Evolutionary conservation across 2,113 vertebrate genomes (phyloP).

Genomic region (Amia ocellicauda): DNA sequence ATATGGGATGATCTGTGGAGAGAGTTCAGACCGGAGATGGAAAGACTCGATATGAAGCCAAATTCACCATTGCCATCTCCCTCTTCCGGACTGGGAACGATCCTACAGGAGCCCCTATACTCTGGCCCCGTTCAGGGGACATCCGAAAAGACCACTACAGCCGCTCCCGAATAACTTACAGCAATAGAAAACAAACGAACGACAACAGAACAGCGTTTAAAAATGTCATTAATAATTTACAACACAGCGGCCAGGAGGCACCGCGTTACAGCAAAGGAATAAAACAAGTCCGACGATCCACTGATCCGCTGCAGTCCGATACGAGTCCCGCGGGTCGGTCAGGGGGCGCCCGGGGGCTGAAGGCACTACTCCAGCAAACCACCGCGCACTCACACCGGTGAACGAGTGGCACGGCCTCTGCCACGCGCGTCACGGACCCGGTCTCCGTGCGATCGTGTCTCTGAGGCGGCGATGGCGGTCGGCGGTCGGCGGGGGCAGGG

Average conservation of each 20-base stretch:
- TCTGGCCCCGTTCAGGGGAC: not conserved
- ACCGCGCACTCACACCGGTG: slow-evolving; percentile 36
- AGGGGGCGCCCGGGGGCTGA: slow-evolving; percentile 46
- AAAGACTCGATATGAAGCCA: too few species aligned
- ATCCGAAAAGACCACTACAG: slow-evolving; percentile 56
- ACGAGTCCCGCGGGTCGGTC: slow-evolving; percentile 42
- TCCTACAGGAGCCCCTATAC: too few species aligned
- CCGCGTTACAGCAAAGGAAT: slow-evolving; percentile 26
- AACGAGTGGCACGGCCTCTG: slow-evolving; percentile 1
- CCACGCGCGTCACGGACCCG: too few species aligned
- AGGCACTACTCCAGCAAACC: slow-evolving; percentile 58
- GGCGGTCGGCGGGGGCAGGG: too few species aligned
- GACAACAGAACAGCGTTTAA: slow-evolving; percentile 48
- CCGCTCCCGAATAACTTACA: slow-evolving; percentile 59
- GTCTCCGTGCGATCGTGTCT: too few species aligned
- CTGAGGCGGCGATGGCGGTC: too few species aligned
- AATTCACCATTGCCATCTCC: too few species aligned
- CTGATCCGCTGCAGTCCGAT: slow-evolving; percentile 12
- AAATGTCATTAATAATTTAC: slow-evolving; percentile 36
- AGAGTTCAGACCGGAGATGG: too few species aligned
- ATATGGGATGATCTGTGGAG: too few species aligned
- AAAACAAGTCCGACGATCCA: slow-evolving; percentile 40
- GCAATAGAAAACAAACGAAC: slow-evolving; percentile 44
- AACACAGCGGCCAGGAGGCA: slow-evolving; percentile 45
- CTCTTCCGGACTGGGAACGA: too few species aligned